Evolutionary conservation across 2,888 invertebrate genomes (phyloP).

Genomic region (Cordilura impudica): DNA sequence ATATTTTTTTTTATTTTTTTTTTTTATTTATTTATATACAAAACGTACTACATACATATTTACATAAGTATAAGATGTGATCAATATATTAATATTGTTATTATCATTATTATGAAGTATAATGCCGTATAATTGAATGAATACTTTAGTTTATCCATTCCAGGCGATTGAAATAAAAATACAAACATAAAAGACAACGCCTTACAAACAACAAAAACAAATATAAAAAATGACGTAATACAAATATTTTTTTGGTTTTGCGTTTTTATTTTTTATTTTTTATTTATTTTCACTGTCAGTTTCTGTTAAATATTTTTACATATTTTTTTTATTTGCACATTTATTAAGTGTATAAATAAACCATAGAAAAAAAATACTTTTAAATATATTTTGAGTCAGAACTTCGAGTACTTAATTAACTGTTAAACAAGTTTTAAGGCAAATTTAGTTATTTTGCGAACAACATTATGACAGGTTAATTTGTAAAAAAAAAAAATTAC

Average conservation of each 20-base stretch:
- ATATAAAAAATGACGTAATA: slow-evolving; percentile 56
- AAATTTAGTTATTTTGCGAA: too few relatives aligned
- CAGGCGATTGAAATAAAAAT: slow-evolving; percentile 5
- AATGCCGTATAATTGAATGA: not conserved
- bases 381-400: too few relatives aligned
- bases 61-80: too few relatives aligned
- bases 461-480: too few relatives aligned
- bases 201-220: slow-evolving; percentile 35
- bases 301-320: not conserved
- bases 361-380: too few relatives aligned
- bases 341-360: too few relatives aligned
- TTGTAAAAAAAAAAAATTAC: too few relatives aligned
- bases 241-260: slow-evolving; percentile 1
- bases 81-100: too few relatives aligned
- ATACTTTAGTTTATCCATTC: slow-evolving; percentile 27
- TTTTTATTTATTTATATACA: slow-evolving; percentile 26
- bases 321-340: slow-evolving; percentile 12
- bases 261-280: not conserved
- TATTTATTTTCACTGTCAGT: slow-evolving; percentile 9
- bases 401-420: too few relatives aligned
- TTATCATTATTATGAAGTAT: not conserved
- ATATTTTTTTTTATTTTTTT: slow-evolving; percentile 36
- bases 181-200: slow-evolving; percentile 36
- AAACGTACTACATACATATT: too few relatives aligned
- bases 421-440: too few relatives aligned